Evolutionary conservation across 2,797 vertebrate genomes (phyloP).

Genomic region (Muscicapa comitata): DNA sequence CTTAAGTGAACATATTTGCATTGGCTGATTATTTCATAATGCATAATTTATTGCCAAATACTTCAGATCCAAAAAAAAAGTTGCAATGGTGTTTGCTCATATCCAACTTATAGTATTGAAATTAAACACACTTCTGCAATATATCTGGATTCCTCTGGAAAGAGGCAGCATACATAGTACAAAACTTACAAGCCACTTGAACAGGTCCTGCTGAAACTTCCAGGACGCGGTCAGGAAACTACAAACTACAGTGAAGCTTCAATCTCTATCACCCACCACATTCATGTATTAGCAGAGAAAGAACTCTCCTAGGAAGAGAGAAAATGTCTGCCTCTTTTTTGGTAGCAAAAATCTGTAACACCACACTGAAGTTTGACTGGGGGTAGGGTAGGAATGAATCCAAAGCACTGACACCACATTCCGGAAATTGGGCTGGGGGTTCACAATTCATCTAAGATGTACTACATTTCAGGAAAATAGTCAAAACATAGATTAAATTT

Average conservation of each 20-base stretch:
- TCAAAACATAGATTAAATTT: neutral
- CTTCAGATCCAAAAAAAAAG: neutral
- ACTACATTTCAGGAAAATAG: neutral
- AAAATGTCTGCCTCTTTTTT: neutral
- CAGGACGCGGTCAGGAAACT: slow-evolving; percentile 13
- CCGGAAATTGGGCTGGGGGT: neutral
- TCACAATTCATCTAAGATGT: neutral
- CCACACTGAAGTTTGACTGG: neutral
- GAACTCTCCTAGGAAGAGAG: neutral
- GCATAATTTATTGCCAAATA: neutral
- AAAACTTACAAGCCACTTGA: neutral
- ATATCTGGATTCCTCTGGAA: neutral
- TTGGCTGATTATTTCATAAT: neutral
- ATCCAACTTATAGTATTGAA: neutral
- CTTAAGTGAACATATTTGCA: neutral
- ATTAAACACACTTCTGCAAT: neutral
- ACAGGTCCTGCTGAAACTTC: slow-evolving; percentile 10
- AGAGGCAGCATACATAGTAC: neutral
- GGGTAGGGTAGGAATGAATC: neutral
- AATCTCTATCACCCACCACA: neutral
- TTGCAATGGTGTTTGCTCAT: neutral
- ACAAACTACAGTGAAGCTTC: neutral
- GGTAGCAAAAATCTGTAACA: neutral
- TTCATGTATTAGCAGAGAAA: neutral
- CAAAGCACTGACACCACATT: neutral